Conservation (phyloP, 2,797 vertebrate species). For the Cossypha caffra region DNA sequence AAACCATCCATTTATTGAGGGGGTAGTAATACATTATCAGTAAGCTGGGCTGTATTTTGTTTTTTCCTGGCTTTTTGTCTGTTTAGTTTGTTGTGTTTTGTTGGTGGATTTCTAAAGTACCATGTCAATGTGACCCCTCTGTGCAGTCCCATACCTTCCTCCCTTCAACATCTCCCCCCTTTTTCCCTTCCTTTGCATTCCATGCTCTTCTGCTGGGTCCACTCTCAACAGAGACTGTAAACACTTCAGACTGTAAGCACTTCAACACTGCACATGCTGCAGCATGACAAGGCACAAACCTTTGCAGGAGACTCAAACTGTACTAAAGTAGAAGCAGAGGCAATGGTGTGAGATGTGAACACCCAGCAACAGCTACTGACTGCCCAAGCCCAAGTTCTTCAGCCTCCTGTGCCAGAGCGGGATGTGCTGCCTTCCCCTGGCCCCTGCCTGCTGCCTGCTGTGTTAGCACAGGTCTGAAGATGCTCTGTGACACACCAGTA, state of each 20-base stretch:
- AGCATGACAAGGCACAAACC: fast-evolving
- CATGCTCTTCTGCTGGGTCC: not conserved
- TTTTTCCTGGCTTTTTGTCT: not conserved
- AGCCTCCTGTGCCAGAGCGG: fast-evolving
- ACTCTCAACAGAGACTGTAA: not conserved
- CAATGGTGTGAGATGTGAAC: not conserved
- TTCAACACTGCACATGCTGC: not conserved
- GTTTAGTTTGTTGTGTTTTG: not conserved
- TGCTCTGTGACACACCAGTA: not conserved
- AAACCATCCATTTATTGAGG: not conserved
- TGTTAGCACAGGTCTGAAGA: not conserved
- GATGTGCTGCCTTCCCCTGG: fast-evolving
- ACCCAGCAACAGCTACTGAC: not conserved
- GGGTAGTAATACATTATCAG: not conserved
- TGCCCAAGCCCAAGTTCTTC: not conserved
- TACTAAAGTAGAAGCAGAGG: not conserved
- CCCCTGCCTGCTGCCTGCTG: not conserved
- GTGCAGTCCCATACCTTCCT: not conserved
- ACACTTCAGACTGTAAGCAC: not conserved
- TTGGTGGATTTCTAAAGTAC: not conserved
- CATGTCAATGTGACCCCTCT: not conserved
- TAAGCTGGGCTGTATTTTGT: not conserved
- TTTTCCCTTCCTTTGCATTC: not conserved
- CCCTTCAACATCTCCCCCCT: not conserved
- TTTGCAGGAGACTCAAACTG: not conserved